These are phyloP conservation scores for Catagonus wagneri DNA, from an alignment of 2,113 vertebrate genomes.

Conservation along the genomic window DNA sequence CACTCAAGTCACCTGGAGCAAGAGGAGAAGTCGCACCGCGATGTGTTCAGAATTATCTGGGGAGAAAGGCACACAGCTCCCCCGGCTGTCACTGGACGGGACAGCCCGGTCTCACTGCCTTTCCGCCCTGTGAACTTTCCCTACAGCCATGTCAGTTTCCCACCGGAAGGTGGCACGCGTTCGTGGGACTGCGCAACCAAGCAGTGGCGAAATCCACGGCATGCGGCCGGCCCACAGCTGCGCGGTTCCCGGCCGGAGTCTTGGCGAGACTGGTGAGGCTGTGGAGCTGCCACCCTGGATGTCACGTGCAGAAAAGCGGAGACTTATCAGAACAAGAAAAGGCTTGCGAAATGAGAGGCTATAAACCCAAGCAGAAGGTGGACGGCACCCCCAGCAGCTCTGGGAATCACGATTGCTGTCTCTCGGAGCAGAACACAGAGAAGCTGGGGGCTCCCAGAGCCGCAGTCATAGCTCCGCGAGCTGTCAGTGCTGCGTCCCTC, in stretches of 20 bases:
- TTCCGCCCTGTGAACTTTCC: not conserved
- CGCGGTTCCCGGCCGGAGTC: not conserved
- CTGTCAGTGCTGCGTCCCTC: not conserved
- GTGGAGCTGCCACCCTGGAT: not conserved
- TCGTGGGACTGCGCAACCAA: not conserved
- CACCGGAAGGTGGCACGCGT: not conserved
- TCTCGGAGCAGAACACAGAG: not conserved
- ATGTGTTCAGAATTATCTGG: not conserved
- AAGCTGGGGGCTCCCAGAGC: too few species aligned
- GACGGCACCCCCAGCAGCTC: not conserved
- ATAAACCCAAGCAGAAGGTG: not conserved
- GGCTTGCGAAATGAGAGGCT: not conserved
- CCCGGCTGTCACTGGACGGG: not conserved
- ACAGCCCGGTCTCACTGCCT: not conserved
- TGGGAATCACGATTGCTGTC: not conserved
- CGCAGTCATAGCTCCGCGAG: not conserved
- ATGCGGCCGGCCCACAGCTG: not conserved
- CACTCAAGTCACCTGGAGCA: too few species aligned
- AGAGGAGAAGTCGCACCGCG: not conserved
- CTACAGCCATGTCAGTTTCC: not conserved
- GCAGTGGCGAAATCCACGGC: not conserved
- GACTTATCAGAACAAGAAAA: too few species aligned
- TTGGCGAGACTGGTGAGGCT: fast-evolving
- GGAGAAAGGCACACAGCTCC: not conserved
- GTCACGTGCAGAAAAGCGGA: not conserved